Evolutionary conservation across 2,888 invertebrate genomes (phyloP), one percentile per base, ranked within the genome.

Genomic region (Lordiphosa fenestrarum): DNA sequence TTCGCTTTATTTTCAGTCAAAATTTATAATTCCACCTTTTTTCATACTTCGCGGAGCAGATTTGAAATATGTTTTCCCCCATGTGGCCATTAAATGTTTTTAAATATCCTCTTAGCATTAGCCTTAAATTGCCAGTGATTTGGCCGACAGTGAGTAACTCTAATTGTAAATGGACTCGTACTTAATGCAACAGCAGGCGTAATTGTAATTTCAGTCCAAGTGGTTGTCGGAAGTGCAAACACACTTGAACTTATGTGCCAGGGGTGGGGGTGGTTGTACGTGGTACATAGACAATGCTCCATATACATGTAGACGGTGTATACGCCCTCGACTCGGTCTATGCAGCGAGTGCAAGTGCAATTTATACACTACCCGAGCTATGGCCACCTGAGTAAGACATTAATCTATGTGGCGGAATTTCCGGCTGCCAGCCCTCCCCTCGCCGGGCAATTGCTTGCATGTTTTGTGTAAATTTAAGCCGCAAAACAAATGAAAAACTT

Each of bases 401-500:
- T 84, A 74, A 73, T 80, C 66, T 74, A 60, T 42, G 63, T 57
- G 60, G 58, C 51, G 58, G 39, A 36, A 54, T 52, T 72, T 81
- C 84, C 78, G 77, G 13, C 47, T 40, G 37, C 19, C 47, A 44
- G 42, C 60, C 15, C 37, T 42, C 38, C 53, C 41, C 48, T 50
- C 50, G 25, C 25, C 25, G 25, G 30, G 30, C 30, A 30, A 71
- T 61, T 52, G 71, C 63, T 74, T 63, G 80, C 80, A 76, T 71
- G 83, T 56, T 66, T 62, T 56, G 56, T 71, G 71, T 53, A 59
- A 69, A 69, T 71, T 75, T 65, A 63, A 80, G 58, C 63, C 61
- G 49, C 54, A 62, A 57, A 80, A 73, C 83, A 71, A 80, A 83
- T 73, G 80, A 66, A 65, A 65, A 64, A 73, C 69, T 66, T 60